Conservation (phyloP, 2,113 vertebrate species). For the Chaenocephalus aceratus region DNA sequence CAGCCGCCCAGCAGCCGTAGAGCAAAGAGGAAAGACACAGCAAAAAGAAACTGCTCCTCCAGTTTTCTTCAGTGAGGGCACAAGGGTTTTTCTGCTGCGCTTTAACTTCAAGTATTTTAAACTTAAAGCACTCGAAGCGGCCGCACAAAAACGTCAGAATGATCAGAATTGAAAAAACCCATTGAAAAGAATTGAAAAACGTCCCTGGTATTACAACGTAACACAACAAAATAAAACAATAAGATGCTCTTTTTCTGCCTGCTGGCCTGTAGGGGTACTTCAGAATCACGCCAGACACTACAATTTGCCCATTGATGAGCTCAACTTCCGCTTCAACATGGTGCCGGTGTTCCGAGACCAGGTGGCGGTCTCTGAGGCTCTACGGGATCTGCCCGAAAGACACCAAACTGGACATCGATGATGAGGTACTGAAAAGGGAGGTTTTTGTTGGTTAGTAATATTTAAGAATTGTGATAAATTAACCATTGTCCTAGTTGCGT, state of each 20-base stretch:
- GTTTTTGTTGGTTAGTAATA: neutral
- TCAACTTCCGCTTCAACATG: conserved; percentile 87
- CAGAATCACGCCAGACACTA: conserved; percentile 90
- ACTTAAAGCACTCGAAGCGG: no score
- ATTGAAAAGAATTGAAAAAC: no score
- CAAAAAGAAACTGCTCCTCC: no score
- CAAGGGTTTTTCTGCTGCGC: no score
- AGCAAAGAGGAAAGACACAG: no score
- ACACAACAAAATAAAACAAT: neutral
- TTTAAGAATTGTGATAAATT: neutral
- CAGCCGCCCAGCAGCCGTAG: no score
- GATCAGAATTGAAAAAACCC: no score
- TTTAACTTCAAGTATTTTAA: no score
- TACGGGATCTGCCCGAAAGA: conserved; percentile 72
- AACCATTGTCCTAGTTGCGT: neutral
- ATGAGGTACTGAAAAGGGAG: conserved; percentile 70
- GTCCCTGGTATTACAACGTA: neutral
- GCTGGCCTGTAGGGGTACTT: conserved; percentile 79
- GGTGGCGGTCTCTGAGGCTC: conserved; percentile 78
- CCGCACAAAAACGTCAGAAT: no score
- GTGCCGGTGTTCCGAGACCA: conserved; percentile 86
- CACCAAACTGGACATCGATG: conserved; percentile 83
- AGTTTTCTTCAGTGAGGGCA: no score
- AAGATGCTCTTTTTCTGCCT: conserved; percentile 2
- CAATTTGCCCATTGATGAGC: conserved; percentile 90